phyloP scores from a whole-genome alignment of 2,113 vertebrate species.

The Plecotus auritus region DNA sequence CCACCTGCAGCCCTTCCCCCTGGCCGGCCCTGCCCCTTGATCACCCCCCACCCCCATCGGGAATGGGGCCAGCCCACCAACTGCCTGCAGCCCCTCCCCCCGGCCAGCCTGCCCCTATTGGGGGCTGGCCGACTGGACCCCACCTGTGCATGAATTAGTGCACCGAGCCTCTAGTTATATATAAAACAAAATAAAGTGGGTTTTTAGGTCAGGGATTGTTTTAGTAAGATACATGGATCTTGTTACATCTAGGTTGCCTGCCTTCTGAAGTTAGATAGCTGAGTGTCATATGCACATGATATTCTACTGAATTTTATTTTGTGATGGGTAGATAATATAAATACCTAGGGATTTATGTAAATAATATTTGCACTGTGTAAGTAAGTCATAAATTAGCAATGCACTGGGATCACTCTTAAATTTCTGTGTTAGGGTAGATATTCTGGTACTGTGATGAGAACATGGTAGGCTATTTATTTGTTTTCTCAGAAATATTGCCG shows the following conservation, averaged over 20 bases:
- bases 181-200: not conserved
- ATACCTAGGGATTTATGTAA: not conserved
- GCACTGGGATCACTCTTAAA: not conserved
- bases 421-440: not conserved
- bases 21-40: too few species aligned
- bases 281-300: not conserved
- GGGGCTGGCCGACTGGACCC: too few species aligned
- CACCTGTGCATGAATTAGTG: too few species aligned
- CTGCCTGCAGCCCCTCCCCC: too few species aligned
- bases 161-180: not conserved
- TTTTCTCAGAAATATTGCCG: not conserved
- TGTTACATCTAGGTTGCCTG: not conserved
- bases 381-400: not conserved
- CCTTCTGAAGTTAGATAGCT: not conserved
- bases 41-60: too few species aligned
- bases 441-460: not conserved
- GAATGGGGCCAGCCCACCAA: too few species aligned
- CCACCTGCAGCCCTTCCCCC: too few species aligned
- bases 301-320: not conserved
- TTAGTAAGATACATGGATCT: not conserved
- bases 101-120: rapidly evolving
- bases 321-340: not conserved
- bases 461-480: not conserved
- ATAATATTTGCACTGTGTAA: not conserved
- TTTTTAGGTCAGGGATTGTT: not conserved